phyloP scores from a whole-genome alignment of 2,888 invertebrate species.

The Sesia apiformis region DNA sequence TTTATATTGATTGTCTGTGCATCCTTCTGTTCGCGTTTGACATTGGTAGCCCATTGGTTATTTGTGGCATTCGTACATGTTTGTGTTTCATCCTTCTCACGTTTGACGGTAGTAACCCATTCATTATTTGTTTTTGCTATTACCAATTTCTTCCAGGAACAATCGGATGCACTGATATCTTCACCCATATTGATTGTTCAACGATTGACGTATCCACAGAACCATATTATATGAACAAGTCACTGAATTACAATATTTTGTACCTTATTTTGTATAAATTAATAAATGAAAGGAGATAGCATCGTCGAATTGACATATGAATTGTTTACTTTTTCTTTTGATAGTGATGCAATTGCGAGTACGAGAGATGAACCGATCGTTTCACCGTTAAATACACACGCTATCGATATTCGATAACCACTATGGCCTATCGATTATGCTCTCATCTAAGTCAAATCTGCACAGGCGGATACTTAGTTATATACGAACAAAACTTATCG shows the following conservation, averaged over 20 bases:
- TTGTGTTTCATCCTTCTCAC: constrained; percentile 22
- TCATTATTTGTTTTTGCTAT: constrained; percentile 53
- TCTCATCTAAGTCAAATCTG: too few relatives aligned
- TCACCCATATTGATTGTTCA: constrained; percentile 70
- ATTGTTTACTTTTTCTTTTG: too few relatives aligned
- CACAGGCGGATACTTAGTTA: too few relatives aligned
- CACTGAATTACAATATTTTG: constrained; percentile 4
- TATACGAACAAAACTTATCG: too few relatives aligned
- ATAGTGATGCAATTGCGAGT: too few relatives aligned
- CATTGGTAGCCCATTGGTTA: constrained; percentile 49
- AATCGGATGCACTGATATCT: constrained; percentile 40
- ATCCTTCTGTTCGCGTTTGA: constrained; percentile 31
- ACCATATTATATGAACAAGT: constrained; percentile 41
- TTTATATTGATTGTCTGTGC: constrained; percentile 19
- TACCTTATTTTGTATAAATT: too few relatives aligned
- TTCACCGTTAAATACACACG: too few relatives aligned
- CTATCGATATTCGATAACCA: too few relatives aligned
- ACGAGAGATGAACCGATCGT: too few relatives aligned
- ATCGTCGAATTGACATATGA: too few relatives aligned
- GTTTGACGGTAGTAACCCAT: constrained; percentile 48
- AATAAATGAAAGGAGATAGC: too few relatives aligned
- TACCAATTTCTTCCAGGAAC: constrained; percentile 65
- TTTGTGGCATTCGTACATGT: not conserved
- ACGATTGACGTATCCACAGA: constrained; percentile 60
- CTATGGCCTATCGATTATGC: too few relatives aligned